These are phyloP conservation scores for Montipora capricornis DNA, from an alignment of 64 coral and sea anemone species.

Conservation along the genomic window DNA sequence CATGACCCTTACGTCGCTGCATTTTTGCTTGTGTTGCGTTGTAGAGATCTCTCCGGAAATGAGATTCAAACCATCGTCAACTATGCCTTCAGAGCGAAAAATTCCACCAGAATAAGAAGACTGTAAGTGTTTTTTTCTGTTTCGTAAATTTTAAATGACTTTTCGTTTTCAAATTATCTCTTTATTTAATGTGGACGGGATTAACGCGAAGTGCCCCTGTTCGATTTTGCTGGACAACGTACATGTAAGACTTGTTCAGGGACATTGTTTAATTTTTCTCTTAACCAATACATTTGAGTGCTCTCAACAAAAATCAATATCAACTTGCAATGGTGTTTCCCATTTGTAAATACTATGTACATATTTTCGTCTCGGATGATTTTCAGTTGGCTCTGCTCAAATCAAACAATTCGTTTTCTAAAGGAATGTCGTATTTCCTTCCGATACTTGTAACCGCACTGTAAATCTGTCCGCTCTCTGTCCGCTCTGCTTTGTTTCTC, in stretches of 20 bases:
- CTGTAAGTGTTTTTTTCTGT: conserved; percentile 42
- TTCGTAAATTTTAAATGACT: neutral
- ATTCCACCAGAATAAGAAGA: conserved; percentile 25
- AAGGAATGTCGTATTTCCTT: conserved; percentile 21
- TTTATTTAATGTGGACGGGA: too few species aligned
- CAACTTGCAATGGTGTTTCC: neutral
- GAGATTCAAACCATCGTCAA: conserved; percentile 18
- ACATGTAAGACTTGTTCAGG: too few species aligned
- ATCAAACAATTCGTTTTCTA: neutral
- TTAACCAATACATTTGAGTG: neutral
- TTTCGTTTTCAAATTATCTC: neutral
- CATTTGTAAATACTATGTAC: neutral
- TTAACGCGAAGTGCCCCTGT: neutral
- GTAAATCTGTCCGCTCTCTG: neutral
- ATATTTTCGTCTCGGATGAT: neutral
- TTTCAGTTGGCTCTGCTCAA: too few species aligned
- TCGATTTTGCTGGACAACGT: neutral
- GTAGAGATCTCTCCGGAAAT: conserved; percentile 58
- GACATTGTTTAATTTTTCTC: too few species aligned
- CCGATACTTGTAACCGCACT: neutral
- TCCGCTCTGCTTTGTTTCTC: neutral
- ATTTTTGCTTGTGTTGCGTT: neutral
- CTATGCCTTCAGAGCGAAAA: conserved; percentile 49
- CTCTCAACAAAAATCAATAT: conserved; percentile 15
- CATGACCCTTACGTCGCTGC: neutral